Evolutionary conservation across 2,113 vertebrate species (phyloP).

Genomic region (Ciconia stormi): DNA sequence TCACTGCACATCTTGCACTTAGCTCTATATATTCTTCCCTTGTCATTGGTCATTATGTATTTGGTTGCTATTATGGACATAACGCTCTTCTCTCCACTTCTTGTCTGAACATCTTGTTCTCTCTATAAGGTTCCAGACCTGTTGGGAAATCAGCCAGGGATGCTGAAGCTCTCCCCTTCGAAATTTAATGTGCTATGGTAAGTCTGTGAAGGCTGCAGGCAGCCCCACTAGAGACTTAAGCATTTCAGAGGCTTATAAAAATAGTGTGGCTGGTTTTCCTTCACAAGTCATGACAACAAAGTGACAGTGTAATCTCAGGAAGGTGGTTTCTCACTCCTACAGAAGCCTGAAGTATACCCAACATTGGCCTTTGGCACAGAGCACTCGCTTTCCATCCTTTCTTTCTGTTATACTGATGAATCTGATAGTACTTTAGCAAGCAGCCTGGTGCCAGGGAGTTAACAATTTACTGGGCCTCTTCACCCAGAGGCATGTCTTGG

Average conservation of each 20-base stretch:
- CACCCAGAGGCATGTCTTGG: not conserved
- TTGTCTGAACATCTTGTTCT: constrained; percentile 36
- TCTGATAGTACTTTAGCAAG: not conserved
- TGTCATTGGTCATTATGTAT: not conserved
- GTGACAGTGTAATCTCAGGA: not conserved
- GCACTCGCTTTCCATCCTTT: not conserved
- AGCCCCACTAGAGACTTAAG: not conserved
- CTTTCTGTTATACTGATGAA: not conserved
- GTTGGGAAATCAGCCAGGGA: not conserved
- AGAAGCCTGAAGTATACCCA: not conserved
- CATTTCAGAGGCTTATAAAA: not conserved
- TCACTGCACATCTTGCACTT: not conserved
- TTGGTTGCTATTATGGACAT: not conserved
- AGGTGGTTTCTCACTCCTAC: not conserved
- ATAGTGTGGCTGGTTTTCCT: not conserved
- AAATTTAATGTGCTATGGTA: not conserved
- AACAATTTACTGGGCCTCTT: not conserved
- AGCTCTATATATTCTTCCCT: not conserved
- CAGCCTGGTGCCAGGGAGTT: not conserved
- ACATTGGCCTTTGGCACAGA: not conserved
- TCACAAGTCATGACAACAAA: not conserved
- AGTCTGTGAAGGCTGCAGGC: not conserved
- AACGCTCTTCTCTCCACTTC: not conserved
- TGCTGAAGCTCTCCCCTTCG: not conserved
- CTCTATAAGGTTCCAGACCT: not conserved